A percentile compares a stretch with the other conserved stretches of the same genome.
phyloP scores from a whole-genome alignment of 2,113 vertebrate genomes.

The Salvelinus fontinalis region DNA sequence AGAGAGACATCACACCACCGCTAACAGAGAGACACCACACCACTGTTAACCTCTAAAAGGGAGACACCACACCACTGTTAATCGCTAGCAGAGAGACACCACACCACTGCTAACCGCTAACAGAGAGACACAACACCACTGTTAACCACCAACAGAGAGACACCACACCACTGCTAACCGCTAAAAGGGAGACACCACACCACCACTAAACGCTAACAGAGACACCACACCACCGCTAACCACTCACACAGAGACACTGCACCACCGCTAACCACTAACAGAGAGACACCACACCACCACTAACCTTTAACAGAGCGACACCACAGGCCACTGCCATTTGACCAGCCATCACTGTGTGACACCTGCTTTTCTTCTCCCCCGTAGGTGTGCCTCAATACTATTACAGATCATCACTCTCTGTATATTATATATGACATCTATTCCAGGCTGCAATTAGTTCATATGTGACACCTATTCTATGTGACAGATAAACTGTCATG shows the following conservation, averaged over 20 bases:
- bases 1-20: too few species aligned
- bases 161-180: too few species aligned
- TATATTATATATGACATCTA: background rate
- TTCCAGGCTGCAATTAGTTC: background rate
- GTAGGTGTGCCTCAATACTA: constrained; percentile 45
- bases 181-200: too few species aligned
- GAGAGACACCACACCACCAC: too few species aligned
- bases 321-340: constrained; percentile 38
- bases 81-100: too few species aligned
- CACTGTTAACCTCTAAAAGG: too few species aligned
- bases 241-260: too few species aligned
- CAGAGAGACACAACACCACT: constrained; percentile 18
- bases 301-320: constrained; percentile 11
- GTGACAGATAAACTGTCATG: constrained; percentile 53
- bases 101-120: background rate
- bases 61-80: too few species aligned
- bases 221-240: too few species aligned
- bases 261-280: too few species aligned
- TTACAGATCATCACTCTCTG: constrained; percentile 39
- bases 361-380: constrained; percentile 19
- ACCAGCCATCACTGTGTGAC: constrained; percentile 49
- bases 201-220: too few species aligned
- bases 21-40: too few species aligned
- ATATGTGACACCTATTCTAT: constrained; percentile 47
- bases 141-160: background rate